These are phyloP conservation scores for Sesamia inferens DNA, from an alignment of 2,888 invertebrate genomes.

Conservation along the genomic window DNA sequence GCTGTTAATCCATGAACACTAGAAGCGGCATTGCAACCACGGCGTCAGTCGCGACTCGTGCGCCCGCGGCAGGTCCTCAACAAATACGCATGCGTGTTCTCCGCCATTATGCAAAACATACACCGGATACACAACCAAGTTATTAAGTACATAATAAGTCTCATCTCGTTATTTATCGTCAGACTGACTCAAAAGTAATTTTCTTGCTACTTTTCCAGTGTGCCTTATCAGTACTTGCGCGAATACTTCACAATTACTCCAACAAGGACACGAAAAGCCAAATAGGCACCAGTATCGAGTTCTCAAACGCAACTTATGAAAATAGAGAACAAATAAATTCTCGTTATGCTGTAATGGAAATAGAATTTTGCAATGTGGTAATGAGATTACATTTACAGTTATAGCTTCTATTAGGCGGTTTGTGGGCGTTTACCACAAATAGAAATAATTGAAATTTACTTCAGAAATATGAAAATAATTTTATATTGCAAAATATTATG, in stretches of 20 bases:
- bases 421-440: constrained; percentile 75
- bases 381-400: constrained; percentile 82
- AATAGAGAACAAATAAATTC: constrained; percentile 85
- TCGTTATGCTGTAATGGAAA: constrained; percentile 82
- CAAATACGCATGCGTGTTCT: constrained; percentile 74
- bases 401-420: constrained; percentile 76
- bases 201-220: constrained; percentile 64
- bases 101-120: constrained; percentile 83
- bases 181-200: constrained; percentile 66
- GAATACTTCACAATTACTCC: constrained; percentile 78
- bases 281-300: constrained; percentile 76
- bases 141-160: constrained; percentile 79
- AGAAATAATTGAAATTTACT: constrained; percentile 63
- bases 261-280: constrained; percentile 73
- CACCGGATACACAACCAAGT: constrained; percentile 79
- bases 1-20: constrained; percentile 71
- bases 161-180: constrained; percentile 73
- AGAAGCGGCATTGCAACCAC: constrained; percentile 67
- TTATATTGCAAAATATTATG: constrained; percentile 52
- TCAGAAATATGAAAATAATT: constrained; percentile 59
- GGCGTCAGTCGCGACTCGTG: constrained; percentile 38
- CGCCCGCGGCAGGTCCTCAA: constrained; percentile 70
- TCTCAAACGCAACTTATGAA: constrained; percentile 79
- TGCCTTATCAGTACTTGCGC: constrained; percentile 66
- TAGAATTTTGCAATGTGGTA: constrained; percentile 82